Evolutionary conservation across 2,797 vertebrate species (phyloP), one percentile per base, ranked within the genome.

Genomic region (Notolepis coatsorum): DNA sequence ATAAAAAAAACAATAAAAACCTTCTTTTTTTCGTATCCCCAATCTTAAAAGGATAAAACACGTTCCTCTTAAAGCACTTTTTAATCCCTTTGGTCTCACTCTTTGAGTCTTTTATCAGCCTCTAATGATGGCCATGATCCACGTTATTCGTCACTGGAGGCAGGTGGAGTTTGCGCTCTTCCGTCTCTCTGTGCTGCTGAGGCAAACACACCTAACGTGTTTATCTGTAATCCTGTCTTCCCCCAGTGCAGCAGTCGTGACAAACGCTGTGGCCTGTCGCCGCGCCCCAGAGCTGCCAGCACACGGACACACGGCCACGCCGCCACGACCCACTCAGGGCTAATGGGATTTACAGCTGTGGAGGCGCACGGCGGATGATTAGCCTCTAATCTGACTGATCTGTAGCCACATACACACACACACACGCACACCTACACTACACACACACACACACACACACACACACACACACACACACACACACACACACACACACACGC

Each of bases 191-290:
- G 1, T 23, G 18, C 38, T 77, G 79, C 79, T 38, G 67, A 73
- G 85, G 85, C 88, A 68, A 84, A 85, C 84, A 84, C 84, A 84
- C 82, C 86, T 84, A 82, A 85, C 84, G 83, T 86, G 84, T 87
- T 91, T 88, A 89, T 89, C 82, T 81, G 77, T 87, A 89, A 92
- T 90, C 86, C 67, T 86, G 82, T 88, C 82, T 77, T 51, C 57
- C 2, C 68, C 2, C 68, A 69, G 83, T 77, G 23, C 83, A 68
- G 71, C 88, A 68, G 71, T 87, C 70, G 87, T 91, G 89, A 89
- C 91, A 88, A 84, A 87, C 84, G 78, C n/a, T 37, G 73, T 71
- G 84, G 83, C 85, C 82, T 75, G 82, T 71, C 79, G 77, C 77
- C 74, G 81, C 77, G 73, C 75, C 76, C 65, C 58, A 41, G 61